Evolutionary conservation across 2,888 invertebrate genomes (phyloP).

Genomic region (Stenodema calcarata): DNA sequence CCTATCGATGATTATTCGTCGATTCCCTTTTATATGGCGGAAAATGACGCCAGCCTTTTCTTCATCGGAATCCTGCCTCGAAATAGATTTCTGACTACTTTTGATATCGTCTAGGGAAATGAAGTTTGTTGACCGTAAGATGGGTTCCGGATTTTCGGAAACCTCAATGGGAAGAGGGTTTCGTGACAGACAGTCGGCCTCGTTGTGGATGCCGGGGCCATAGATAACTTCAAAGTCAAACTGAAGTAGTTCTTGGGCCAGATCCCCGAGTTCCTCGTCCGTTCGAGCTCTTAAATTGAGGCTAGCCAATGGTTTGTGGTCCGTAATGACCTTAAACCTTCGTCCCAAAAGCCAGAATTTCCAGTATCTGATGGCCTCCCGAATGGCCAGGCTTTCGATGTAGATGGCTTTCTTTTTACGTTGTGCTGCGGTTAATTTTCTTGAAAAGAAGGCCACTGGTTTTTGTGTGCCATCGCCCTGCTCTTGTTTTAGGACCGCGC

Average conservation of each 20-base stretch:
- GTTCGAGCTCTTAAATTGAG: not conserved
- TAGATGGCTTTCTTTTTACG: constrained; percentile 2
- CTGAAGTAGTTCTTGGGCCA: constrained; percentile 54
- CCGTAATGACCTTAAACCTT: not conserved
- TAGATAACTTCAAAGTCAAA: constrained; percentile 55
- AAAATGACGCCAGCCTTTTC: too few species aligned
- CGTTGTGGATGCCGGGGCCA: constrained; percentile 55
- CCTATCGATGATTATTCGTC: too few species aligned
- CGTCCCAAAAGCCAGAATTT: constrained; percentile 1
- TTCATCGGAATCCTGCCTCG: too few species aligned
- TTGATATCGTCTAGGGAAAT: too few species aligned
- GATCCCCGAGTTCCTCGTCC: constrained; percentile 6
- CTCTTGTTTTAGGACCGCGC: not conserved
- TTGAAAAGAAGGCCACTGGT: too few species aligned
- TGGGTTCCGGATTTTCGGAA: not conserved
- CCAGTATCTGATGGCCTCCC: constrained; percentile 20
- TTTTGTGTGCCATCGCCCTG: too few species aligned
- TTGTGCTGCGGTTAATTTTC: too few species aligned
- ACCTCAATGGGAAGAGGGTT: too few species aligned
- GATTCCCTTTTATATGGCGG: too few species aligned
- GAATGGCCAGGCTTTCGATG: constrained; percentile 18
- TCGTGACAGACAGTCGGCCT: constrained; percentile 55
- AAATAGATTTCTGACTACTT: too few species aligned
- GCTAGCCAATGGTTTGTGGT: constrained; percentile 4
- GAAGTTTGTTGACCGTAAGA: too few species aligned